Evolutionary conservation across 2,797 vertebrate genomes (phyloP), one percentile per base, ranked within the genome.

Genomic region (Muscicapa comitata): DNA sequence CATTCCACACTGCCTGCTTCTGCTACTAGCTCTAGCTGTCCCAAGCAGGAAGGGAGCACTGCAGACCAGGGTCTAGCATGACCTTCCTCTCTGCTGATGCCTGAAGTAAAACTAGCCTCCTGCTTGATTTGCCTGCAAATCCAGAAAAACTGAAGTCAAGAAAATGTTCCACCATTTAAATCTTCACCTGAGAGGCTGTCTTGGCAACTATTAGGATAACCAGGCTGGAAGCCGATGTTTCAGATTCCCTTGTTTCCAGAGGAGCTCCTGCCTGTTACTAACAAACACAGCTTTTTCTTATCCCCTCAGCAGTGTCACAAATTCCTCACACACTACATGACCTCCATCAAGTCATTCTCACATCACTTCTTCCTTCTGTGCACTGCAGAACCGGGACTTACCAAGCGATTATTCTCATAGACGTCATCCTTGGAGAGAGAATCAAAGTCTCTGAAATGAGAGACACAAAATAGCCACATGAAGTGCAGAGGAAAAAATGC

Each of bases 321-420:
- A 61, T 28, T 65, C 53, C 47, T 68, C 20, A 83, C 71, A 63
- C 43, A 13, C 35, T n/a, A 18, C 29, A 9, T 29, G 42, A 76
- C 80, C 79, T 73, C 54, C 51, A 67, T 25, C 35, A 38, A 73
- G 62, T 73, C 58, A 81, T 48, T 78, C 79, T 86, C 26, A 33
- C 5, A 29, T 81, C 47, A 9, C 19, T 47, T 51, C 33, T 57
- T 68, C 75, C 43, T 82, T 71, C 65, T 67, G 40, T 17, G 40
- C 11, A 45, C 16, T 33, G 87, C 24, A 9, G 47, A 92, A 80
- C 0, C 0, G 57, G 40, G 62, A 99, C 99, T 99, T 96, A 99
- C 99, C 98, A 99, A 97, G 48, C 94, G 98, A 97, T 99, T 99
- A 98, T 99, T 99, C 94, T 99, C 99, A 23, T 99, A 99, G 91